A percentile compares a stretch with the other conserved stretches of the same genome.
Conservation (phyloP, 2,113 vertebrate genomes). For the Pelecanus crispus region DNA sequence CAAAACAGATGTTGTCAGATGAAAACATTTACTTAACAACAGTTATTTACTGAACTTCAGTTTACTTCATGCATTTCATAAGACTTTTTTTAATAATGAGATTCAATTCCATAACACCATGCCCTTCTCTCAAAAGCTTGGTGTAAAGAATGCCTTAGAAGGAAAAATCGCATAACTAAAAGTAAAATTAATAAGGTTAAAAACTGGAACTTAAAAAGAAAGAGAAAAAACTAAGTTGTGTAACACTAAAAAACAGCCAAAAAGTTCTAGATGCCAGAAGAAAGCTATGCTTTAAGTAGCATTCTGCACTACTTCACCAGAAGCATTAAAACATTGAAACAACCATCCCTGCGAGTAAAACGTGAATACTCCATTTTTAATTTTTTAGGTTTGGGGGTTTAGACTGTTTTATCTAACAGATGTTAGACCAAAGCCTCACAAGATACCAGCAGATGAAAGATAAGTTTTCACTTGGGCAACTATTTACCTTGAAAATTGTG, state of each 20-base stretch:
- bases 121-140: not conserved
- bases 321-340: not conserved
- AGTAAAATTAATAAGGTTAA: not conserved
- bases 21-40: slow-evolving; percentile 5
- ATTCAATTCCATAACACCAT: not conserved
- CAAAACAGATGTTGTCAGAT: not conserved
- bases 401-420: not conserved
- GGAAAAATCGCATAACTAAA: not conserved
- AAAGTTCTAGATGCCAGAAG: not conserved
- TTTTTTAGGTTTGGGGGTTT: not conserved
- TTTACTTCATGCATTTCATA: not conserved
- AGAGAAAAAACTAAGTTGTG: not conserved
- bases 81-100: not conserved
- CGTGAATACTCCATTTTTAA: not conserved
- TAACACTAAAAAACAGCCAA: not conserved
- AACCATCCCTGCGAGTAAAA: not conserved
- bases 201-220: not conserved
- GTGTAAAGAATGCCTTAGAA: not conserved
- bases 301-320: not conserved
- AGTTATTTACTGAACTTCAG: not conserved
- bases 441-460: not conserved
- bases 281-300: not conserved
- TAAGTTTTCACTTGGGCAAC: not conserved
- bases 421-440: not conserved
- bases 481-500: not conserved